Base-by-base conservation (phyloP, 2,888 invertebrate genomes). In the Ischnus inquisitorius region DNA sequence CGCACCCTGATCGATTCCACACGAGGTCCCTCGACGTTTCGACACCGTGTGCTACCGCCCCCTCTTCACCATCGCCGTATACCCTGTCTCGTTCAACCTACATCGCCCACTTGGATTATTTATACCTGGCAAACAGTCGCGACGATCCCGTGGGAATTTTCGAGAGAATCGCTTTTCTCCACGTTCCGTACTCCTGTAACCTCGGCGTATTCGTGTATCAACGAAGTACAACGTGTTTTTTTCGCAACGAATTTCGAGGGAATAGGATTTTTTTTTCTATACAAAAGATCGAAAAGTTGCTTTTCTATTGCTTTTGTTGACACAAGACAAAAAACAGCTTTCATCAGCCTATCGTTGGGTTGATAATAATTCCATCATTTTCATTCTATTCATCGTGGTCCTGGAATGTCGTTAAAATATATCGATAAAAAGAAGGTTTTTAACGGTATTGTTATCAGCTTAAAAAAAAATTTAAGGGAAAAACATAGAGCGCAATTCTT, bases 91-190 rank as follows among this genome's bases (percentile, higher is more conserved):
- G 22, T 51, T 19, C 76, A 72, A 41, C 69, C 72, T 77, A 79
- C 67, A 77, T 72, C 72, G 51, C 68, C 64, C 81, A 84, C 74
- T 78, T 81, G 78, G 80, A 84, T 84, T 84, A 81, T 84, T 84
- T 81, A 81, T 81, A 83, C 79, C 77, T 54, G 51, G 80, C 77
- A 80, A 83, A 83, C 80, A 80, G 77, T 84, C 83, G 81, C 74
- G 81, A 80, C 83, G 67, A 84, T 78, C 80, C 68, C 78, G 74
- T 64, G 78, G 80, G 80, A 80, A 72, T 64, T 19, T 54, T 19
- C 54, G 48, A 19, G 69, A 75, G 72, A 68, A 74, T 62, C 68
- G 48, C 46, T 19, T 48, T 14, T 19, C 43, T 46, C 60, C 8
- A 39, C 62, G 25, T n/a, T 74, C 34, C 34, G 34, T 34, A 19